Evolutionary conservation across 2,113 vertebrate species (phyloP).

Genomic region (Piaya cayana): DNA sequence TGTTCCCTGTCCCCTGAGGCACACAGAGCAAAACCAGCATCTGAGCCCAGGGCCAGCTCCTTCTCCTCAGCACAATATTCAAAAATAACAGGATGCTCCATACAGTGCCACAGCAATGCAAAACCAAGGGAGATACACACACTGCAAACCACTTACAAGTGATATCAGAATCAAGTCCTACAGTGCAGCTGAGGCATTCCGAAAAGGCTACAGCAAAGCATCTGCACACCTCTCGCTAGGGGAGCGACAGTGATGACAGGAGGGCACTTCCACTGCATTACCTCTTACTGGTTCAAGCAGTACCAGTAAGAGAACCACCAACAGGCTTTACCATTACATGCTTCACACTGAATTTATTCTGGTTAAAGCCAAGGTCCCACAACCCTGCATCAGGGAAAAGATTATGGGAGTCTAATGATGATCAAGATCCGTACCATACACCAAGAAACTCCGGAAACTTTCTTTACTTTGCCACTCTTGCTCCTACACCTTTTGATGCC

Average conservation of each 20-base stretch:
- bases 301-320: not conserved
- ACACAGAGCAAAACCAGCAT: not conserved
- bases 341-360: not conserved
- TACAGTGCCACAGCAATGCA: not conserved
- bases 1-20: not conserved
- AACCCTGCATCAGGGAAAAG: not conserved
- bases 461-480: not conserved
- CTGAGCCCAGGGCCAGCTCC: not conserved
- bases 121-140: accelerated
- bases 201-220: not conserved
- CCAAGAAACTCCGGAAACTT: not conserved
- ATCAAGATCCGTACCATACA: not conserved
- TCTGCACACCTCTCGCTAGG: not conserved
- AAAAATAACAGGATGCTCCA: not conserved
- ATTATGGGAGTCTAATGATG: not conserved
- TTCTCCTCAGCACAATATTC: not conserved
- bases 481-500: not conserved
- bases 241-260: not conserved
- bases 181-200: not conserved
- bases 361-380: not conserved
- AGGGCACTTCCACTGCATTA: not conserved
- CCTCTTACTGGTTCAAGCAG: not conserved
- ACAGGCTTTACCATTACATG: not conserved
- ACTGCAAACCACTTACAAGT: not conserved
- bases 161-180: not conserved